phyloP scores from a whole-genome alignment of 2,797 vertebrate species.

The Sciaenops ocellatus region DNA sequence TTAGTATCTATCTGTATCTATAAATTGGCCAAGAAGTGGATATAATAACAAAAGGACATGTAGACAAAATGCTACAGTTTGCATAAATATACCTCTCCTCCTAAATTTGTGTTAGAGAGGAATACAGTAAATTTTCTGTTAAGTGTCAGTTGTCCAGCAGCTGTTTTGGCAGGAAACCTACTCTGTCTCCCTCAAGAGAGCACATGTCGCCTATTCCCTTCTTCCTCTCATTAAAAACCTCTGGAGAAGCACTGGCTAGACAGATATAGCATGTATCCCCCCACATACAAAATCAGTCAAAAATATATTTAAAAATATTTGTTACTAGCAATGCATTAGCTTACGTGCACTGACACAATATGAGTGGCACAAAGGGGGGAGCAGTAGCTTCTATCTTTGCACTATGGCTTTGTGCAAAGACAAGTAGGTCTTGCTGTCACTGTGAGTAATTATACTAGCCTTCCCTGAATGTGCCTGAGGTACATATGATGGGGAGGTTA shows the following conservation, averaged over 20 bases:
- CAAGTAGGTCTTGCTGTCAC: constrained; percentile 75
- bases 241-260: neutral
- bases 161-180: constrained; percentile 41
- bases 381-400: constrained; percentile 50
- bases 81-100: constrained; percentile 11
- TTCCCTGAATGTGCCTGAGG: constrained; percentile 74
- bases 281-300: constrained; percentile 4
- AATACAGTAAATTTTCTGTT: constrained; percentile 21
- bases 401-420: constrained; percentile 61
- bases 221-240: constrained; percentile 38
- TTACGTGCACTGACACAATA: constrained; percentile 18
- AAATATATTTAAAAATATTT: constrained; percentile 40
- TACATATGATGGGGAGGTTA: constrained; percentile 66
- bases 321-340: constrained; percentile 24
- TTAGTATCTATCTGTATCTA: neutral
- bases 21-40: constrained; percentile 9
- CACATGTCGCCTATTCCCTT: constrained; percentile 25
- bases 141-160: constrained; percentile 40
- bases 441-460: constrained; percentile 78
- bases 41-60: neutral
- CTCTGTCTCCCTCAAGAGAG: constrained; percentile 40
- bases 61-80: neutral
- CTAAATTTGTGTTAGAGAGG: constrained; percentile 27
- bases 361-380: constrained; percentile 47
- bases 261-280: constrained; percentile 11